Conservation (phyloP, 2,797 vertebrate genomes). For the Rhabdophis nuchalis region DNA sequence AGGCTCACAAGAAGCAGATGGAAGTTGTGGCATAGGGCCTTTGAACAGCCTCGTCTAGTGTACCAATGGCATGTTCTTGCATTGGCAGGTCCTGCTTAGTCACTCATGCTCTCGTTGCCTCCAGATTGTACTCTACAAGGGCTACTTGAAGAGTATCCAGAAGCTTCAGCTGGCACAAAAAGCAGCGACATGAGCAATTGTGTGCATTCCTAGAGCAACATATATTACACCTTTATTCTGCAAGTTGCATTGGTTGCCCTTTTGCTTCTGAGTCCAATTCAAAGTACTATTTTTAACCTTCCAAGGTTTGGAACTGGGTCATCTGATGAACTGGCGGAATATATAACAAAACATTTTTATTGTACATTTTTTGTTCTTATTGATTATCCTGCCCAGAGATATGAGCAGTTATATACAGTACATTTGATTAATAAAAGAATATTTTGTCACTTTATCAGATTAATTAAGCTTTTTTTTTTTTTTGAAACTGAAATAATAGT, state of each 20-base stretch:
- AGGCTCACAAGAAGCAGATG: too few species aligned
- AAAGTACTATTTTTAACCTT: neutral
- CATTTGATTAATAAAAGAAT: neutral
- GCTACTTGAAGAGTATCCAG: neutral
- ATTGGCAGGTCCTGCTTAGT: neutral
- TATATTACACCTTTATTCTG: neutral
- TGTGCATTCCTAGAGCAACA: neutral
- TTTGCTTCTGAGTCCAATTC: neutral
- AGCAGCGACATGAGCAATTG: neutral
- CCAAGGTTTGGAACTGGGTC: neutral
- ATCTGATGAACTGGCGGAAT: neutral
- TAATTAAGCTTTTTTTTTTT: neutral
- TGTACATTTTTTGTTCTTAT: neutral
- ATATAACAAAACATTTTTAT: neutral
- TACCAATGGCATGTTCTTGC: neutral
- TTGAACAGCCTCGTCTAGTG: too few species aligned
- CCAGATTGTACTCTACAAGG: neutral
- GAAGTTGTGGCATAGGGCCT: too few species aligned
- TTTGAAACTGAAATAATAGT: neutral
- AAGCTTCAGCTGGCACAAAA: neutral
- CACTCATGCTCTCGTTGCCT: neutral
- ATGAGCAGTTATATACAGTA: neutral
- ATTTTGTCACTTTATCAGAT: neutral
- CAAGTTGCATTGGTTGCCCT: neutral
- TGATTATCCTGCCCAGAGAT: neutral